A percentile compares a stretch with the other conserved stretches of the same genome.
Conservation (phyloP, 2,113 vertebrate species). For the Malurus cyaneus region DNA sequence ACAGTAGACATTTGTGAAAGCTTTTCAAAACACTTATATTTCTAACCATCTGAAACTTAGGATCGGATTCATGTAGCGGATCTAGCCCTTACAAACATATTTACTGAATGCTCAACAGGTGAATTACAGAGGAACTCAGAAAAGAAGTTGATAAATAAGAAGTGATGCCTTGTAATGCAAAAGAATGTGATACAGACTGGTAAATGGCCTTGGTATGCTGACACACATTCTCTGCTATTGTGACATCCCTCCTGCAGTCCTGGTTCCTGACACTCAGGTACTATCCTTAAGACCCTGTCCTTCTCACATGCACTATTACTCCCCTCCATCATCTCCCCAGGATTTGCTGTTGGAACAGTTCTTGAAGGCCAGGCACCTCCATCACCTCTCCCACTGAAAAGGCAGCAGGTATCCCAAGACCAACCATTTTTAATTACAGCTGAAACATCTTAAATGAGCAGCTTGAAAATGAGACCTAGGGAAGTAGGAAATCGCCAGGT, state of each 20-base stretch:
- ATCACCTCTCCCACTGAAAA: neutral
- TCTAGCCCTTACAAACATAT: neutral
- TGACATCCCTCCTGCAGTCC: neutral
- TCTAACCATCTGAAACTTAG: neutral
- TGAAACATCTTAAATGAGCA: neutral
- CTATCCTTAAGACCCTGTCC: accelerated
- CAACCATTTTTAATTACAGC: neutral
- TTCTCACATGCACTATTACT: neutral
- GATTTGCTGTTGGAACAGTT: neutral
- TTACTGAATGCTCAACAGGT: neutral
- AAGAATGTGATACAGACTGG: neutral
- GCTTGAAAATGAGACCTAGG: neutral
- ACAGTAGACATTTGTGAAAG: neutral
- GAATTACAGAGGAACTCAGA: neutral
- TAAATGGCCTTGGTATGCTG: neutral
- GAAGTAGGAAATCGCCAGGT: neutral
- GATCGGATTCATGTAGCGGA: neutral
- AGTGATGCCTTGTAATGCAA: neutral
- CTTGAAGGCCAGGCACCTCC: neutral
- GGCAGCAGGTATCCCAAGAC: neutral
- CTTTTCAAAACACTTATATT: neutral
- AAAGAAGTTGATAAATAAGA: neutral
- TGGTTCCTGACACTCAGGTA: neutral
- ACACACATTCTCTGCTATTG: neutral
- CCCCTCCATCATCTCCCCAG: neutral